Percentiles rank a stretch among this genome's conserved stretches.
Conservation (phyloP, 1,140 invertebrate genomes). For the Drosophila bocki region DNA sequence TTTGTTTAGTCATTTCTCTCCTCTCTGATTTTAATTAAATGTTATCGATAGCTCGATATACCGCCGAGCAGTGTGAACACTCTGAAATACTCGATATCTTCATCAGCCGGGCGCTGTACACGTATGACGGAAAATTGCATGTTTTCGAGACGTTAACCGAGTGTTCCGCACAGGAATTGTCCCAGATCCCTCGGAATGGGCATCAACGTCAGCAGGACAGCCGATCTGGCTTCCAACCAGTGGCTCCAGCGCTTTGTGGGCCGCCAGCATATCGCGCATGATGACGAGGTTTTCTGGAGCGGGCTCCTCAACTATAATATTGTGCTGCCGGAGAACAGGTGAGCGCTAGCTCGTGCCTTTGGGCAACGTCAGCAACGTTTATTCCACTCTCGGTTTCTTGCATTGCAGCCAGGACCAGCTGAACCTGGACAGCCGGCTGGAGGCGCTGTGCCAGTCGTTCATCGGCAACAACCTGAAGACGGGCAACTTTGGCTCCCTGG, state of each 20-base stretch:
- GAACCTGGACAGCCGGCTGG: slow-evolving; percentile 92
- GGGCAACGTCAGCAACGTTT: slow-evolving; percentile 45
- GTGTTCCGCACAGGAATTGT: slow-evolving; percentile 12
- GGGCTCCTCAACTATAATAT: slow-evolving; percentile 96
- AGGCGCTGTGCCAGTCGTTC: slow-evolving; percentile 90
- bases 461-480: slow-evolving; percentile 92
- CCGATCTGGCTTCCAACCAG: slow-evolving; percentile 93
- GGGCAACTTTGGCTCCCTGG: slow-evolving; percentile 94
- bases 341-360: slow-evolving; percentile 85
- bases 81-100: slow-evolving; percentile 1
- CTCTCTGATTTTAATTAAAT: background rate
- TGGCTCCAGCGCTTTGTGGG: slow-evolving; percentile 92
- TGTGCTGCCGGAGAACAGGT: slow-evolving; percentile 90
- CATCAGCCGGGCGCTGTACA: slow-evolving; percentile 20
- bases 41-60: background rate
- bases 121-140: slow-evolving; percentile 17
- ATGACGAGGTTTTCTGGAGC: slow-evolving; percentile 97
- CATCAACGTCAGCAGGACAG: slow-evolving; percentile 92
- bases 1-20: background rate
- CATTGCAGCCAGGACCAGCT: slow-evolving; percentile 91
- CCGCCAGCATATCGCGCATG: slow-evolving; percentile 90
- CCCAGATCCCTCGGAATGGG: slow-evolving; percentile 90
- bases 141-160: slow-evolving; percentile 14
- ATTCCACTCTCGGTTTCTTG: slow-evolving; percentile 8
- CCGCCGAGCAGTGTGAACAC: background rate